Percentiles rank a stretch among this genome's conserved stretches.
Evolutionary conservation across 2,888 invertebrate species (phyloP).

Genomic region (Melieria omissa): DNA sequence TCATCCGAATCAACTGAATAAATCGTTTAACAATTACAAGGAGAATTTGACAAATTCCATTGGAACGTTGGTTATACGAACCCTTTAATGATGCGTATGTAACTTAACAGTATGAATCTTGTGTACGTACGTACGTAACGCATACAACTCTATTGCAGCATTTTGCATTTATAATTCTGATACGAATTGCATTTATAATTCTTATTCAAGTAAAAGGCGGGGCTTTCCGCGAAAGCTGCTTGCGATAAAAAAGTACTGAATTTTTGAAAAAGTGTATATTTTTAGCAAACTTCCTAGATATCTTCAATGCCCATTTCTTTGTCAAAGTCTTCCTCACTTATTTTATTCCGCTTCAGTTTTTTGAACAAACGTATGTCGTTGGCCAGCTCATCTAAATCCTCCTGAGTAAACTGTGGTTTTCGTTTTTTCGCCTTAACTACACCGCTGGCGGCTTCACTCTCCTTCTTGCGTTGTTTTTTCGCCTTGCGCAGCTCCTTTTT

Average conservation of each 20-base stretch:
- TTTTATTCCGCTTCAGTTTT: conserved; percentile 86
- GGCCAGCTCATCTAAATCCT: conserved; percentile 81
- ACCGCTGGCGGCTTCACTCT: conserved; percentile 53
- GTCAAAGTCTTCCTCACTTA: conserved; percentile 75
- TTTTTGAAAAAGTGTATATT: too few species aligned
- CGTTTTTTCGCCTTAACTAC: conserved; percentile 66
- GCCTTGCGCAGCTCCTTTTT: conserved; percentile 68
- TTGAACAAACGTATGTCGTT: conserved; percentile 86
- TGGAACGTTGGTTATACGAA: neutral
- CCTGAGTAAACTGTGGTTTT: conserved; percentile 73
- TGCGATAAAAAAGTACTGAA: too few species aligned
- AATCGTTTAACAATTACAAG: too few species aligned
- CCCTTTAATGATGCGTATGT: neutral
- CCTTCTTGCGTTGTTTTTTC: conserved; percentile 65
- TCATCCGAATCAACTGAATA: too few species aligned
- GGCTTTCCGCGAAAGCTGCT: neutral
- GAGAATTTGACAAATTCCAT: neutral
- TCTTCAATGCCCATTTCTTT: conserved; percentile 70
- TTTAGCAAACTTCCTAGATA: conserved; percentile 21
- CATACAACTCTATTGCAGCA: conserved; percentile 38
- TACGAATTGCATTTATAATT: too few species aligned
- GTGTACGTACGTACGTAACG: conserved; percentile 38
- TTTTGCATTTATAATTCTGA: neutral
- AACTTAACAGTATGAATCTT: neutral
- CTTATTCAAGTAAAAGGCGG: neutral